Evolutionary conservation across 2,888 invertebrate genomes (phyloP).

Genomic region (Osmoderma eremita): DNA sequence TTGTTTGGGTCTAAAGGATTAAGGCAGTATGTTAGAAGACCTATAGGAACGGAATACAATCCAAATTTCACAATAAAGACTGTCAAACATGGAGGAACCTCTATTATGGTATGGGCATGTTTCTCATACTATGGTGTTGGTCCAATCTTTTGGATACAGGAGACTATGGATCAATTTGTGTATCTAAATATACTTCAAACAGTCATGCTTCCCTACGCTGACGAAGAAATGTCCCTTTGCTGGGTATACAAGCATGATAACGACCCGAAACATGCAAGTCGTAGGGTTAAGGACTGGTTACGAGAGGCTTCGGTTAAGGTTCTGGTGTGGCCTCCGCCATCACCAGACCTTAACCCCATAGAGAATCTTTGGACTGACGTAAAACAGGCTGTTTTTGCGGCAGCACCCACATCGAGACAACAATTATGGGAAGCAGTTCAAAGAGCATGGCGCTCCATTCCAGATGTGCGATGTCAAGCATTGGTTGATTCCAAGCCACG

Average conservation of each 20-base stretch:
- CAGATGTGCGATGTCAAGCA: constrained; percentile 4
- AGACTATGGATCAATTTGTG: too few species aligned
- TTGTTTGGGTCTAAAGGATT: too few species aligned
- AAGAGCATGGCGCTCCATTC: neutral
- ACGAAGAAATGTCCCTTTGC: too few species aligned
- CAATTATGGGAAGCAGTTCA: neutral
- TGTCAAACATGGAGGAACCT: neutral
- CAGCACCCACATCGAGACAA: neutral
- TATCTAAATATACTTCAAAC: too few species aligned
- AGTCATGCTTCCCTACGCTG: too few species aligned
- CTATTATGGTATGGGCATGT: too few species aligned
- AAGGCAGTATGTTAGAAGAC: too few species aligned
- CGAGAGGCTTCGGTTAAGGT: constrained; percentile 3
- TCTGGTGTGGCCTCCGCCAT: neutral
- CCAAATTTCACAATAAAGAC: too few species aligned
- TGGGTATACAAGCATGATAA: too few species aligned
- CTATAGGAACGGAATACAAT: too few species aligned
- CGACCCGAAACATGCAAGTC: too few species aligned
- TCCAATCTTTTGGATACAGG: constrained; percentile 13
- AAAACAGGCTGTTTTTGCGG: constrained; percentile 1
- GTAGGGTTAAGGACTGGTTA: constrained; percentile 13
- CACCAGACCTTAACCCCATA: constrained; percentile 10
- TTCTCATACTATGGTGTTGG: constrained; percentile 18
- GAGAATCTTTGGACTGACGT: constrained; percentile 8
- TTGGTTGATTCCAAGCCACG: too few species aligned